These are phyloP conservation scores for Thyatira batis DNA, from an alignment of 2,888 invertebrate genomes.

Conservation along the genomic window DNA sequence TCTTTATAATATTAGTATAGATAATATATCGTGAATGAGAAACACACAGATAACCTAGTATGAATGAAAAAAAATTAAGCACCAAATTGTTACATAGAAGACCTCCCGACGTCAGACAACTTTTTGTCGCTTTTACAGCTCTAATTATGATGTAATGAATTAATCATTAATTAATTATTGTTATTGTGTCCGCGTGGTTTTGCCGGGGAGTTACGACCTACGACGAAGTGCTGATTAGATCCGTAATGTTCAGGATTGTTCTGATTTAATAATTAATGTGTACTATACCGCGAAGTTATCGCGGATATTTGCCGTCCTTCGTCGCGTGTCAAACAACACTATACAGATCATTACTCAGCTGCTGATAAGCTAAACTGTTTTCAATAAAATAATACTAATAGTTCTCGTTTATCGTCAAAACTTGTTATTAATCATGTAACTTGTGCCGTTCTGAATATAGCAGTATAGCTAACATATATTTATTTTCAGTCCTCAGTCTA, in stretches of 20 bases:
- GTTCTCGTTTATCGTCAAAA: background rate
- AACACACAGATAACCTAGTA: background rate
- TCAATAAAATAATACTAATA: slow-evolving; percentile 1
- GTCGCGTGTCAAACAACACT: slow-evolving; percentile 40
- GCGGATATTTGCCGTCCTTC: slow-evolving; percentile 61
- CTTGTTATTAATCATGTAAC: background rate
- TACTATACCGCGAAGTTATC: slow-evolving; percentile 66
- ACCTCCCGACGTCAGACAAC: slow-evolving; percentile 3
- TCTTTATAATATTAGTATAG: too few relatives aligned
- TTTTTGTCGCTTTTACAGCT: slow-evolving; percentile 21
- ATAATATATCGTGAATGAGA: too few relatives aligned
- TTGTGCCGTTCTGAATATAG: background rate
- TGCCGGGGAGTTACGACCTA: slow-evolving; percentile 13
- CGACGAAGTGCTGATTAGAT: slow-evolving; percentile 44
- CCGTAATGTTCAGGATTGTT: slow-evolving; percentile 63
- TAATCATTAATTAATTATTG: slow-evolving; percentile 32
- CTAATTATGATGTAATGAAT: slow-evolving; percentile 15
- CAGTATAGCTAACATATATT: background rate
- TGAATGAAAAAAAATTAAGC: background rate
- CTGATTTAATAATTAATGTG: slow-evolving; percentile 74
- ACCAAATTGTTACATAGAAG: background rate
- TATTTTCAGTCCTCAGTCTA: background rate
- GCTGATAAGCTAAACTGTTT: slow-evolving; percentile 27
- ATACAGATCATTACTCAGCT: slow-evolving; percentile 43
- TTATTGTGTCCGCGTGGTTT: slow-evolving; percentile 34